Evolutionary conservation across 1,140 invertebrate species (phyloP).

Genomic region (Neodiprion lecontei): DNA sequence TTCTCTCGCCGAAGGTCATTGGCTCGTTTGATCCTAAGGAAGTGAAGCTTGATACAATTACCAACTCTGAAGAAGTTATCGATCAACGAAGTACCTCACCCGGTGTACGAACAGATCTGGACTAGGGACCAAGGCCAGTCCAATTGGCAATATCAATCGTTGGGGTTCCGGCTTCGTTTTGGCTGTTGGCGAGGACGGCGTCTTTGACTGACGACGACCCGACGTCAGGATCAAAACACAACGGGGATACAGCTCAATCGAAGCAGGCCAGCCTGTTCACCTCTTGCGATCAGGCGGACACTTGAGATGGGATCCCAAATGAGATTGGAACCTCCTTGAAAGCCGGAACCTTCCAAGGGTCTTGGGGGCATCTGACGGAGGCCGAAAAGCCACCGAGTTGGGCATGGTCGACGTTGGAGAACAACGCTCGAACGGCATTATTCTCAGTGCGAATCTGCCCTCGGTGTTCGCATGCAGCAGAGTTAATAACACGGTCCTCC

Average conservation of each 20-base stretch:
- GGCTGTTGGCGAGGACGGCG: background rate
- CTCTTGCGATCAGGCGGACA: background rate
- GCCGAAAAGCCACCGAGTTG: background rate
- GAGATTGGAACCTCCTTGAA: background rate
- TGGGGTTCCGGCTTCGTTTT: background rate
- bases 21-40: too few relatives aligned
- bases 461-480: background rate
- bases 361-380: background rate
- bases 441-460: background rate
- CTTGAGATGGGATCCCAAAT: background rate
- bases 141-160: background rate
- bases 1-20: too few relatives aligned
- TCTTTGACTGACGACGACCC: background rate
- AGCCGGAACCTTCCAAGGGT: background rate
- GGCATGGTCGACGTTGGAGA: background rate
- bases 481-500: slow-evolving; percentile 4
- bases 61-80: too few relatives aligned
- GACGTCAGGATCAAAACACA: background rate
- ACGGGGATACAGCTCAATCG: background rate
- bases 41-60: too few relatives aligned
- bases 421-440: background rate
- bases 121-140: background rate
- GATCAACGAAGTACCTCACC: too few relatives aligned
- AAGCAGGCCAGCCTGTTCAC: background rate
- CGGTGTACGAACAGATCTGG: too few relatives aligned